Base-by-base conservation (phyloP, 2,113 vertebrate species). In the Beaufortia kweichowensis region DNA sequence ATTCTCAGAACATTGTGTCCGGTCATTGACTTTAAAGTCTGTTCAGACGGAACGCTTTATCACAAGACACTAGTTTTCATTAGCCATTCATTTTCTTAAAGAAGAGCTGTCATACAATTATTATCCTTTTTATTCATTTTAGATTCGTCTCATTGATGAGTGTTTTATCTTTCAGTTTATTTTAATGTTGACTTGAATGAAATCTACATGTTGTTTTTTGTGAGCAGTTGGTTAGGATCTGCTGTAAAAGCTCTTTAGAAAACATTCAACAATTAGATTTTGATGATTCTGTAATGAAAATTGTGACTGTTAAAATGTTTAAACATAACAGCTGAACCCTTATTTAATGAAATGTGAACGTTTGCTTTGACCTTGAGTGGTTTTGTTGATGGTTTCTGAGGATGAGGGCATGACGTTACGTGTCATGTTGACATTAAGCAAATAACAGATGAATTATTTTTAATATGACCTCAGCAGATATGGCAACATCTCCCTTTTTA, bases 41-140 rank as follows among this genome's bases (percentile, higher is more conserved):
- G 72, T 67, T 70, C 67, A 70, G n/a, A 56, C 8, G n/a, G 21
- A 57, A 26, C 53, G 9, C 46, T 71, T 59, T 43, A 71, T 71
- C 68, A 84, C 70, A 79, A 88, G 85, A 83, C 84, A 87, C 87
- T 87, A 82, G 81, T 85, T 86, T 86, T 88, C 89, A 86, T 89
- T 88, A 80, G 81, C 87, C 74, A 89, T 89, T 86, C 85, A 87
- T 89, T 83, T 83, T 88, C 80, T 84, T 89, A 79, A 77, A 83
- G 84, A 77, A 31, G 79, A 73, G 78, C 64, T 77, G 79, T 84
- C 77, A 83, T 69, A 6, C 68, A 79, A 73, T 84, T 84, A 87
- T 86, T 88, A 84, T 86, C 61, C 71, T 76, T 84, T 74, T 83
- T 86, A 86, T 83, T n/a, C n/a, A n/a, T n/a, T n/a, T n/a, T n/a